Evolutionary conservation across 2,797 vertebrate genomes (phyloP).

Genomic region (Hippocampus kuda): DNA sequence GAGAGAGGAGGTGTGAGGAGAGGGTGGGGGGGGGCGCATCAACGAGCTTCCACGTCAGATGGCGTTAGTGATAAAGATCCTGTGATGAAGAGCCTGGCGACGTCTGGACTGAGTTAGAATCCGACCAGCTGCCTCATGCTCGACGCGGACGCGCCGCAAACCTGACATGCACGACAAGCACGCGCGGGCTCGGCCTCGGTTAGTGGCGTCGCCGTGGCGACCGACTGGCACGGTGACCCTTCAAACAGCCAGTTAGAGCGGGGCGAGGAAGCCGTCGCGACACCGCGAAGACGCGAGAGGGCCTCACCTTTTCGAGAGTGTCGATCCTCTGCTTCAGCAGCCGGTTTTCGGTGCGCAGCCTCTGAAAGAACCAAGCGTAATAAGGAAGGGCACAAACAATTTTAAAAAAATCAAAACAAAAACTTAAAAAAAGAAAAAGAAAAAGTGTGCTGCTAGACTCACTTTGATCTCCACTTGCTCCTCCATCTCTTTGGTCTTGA

Average conservation of each 20-base stretch:
- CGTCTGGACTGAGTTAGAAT: neutral
- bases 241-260: constrained; percentile 45
- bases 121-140: constrained; percentile 41
- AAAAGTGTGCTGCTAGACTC: constrained; percentile 22
- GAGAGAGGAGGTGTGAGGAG: neutral
- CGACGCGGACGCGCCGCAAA: constrained; percentile 13
- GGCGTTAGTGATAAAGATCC: neutral
- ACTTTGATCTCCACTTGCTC: constrained; percentile 99
- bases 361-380: constrained; percentile 64
- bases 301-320: constrained; percentile 96
- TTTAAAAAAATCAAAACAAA: neutral
- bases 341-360: constrained; percentile 91
- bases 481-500: constrained; percentile 99
- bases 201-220: constrained; percentile 16
- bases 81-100: neutral
- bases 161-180: constrained; percentile 10
- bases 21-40: neutral
- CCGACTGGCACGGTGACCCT: neutral
- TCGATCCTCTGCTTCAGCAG: constrained; percentile 96
- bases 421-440: neutral
- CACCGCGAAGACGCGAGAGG: neutral
- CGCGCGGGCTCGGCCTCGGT: constrained; percentile 13
- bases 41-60: neutral
- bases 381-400: neutral
- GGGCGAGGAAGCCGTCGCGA: constrained; percentile 24